A percentile compares a stretch with the other conserved stretches of the same genome.
phyloP scores from a whole-genome alignment of 2,113 vertebrate genomes.

The Nibea coibor region DNA sequence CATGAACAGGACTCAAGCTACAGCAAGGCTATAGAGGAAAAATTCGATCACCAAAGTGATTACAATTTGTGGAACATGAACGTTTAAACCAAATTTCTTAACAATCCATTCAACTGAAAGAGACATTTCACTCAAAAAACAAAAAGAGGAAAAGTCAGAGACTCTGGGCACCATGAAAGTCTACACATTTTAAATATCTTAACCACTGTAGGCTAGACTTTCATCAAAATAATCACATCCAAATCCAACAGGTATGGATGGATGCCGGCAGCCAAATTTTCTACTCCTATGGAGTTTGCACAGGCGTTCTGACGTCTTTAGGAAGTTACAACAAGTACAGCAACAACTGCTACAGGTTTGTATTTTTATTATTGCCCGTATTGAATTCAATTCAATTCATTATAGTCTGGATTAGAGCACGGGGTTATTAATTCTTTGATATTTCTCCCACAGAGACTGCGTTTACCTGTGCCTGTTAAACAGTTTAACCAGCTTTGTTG shows the following conservation, averaged over 20 bases:
- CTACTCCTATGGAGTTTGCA: constrained; percentile 85
- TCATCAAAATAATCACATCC: background rate
- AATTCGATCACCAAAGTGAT: background rate
- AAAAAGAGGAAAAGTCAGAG: background rate
- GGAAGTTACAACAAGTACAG: constrained; percentile 86
- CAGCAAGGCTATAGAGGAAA: background rate
- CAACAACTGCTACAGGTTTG: constrained; percentile 86
- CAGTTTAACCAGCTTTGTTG: constrained; percentile 92
- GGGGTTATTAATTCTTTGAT: background rate
- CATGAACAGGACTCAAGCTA: background rate
- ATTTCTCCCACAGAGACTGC: constrained; percentile 85
- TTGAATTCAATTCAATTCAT: background rate
- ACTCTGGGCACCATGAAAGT: background rate
- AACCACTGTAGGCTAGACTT: too few relatives aligned
- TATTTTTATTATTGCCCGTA: background rate
- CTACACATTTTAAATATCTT: background rate
- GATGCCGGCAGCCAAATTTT: constrained; percentile 86
- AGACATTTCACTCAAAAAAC: background rate
- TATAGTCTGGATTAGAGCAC: background rate
- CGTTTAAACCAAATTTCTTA: background rate
- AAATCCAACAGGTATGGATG: constrained; percentile 83
- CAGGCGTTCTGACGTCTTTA: constrained; percentile 82
- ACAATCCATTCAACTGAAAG: background rate
- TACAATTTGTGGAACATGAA: background rate
- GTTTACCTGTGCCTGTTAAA: constrained; percentile 92